phyloP scores from a whole-genome alignment of 2,113 vertebrate genomes.

The Aramus guarauna region DNA sequence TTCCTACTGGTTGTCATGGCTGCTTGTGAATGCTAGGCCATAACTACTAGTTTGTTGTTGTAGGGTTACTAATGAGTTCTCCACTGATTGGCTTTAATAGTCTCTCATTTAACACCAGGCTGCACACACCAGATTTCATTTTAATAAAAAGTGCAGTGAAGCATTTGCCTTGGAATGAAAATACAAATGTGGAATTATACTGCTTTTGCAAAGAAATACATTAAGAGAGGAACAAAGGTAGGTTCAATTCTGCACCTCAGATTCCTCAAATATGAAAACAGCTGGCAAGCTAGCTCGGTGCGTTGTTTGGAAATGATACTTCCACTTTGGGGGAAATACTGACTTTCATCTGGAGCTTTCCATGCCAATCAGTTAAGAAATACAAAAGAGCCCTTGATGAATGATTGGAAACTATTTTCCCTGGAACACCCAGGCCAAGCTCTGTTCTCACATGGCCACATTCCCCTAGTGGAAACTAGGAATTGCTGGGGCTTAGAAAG shows the following conservation, averaged over 20 bases:
- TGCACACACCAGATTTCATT: conserved; percentile 58
- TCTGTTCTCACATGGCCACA: not conserved
- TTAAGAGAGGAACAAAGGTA: not conserved
- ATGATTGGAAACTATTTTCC: not conserved
- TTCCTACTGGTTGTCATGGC: conserved; percentile 28
- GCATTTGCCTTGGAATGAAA: conserved; percentile 60
- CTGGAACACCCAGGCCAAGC: not conserved
- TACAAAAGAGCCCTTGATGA: not conserved
- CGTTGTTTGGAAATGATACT: not conserved
- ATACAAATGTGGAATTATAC: conserved; percentile 41
- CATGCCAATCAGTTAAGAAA: not conserved
- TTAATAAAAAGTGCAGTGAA: conserved; percentile 59
- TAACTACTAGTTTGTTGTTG: conserved; percentile 53
- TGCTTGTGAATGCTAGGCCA: conserved; percentile 46
- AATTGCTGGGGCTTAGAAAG: not conserved
- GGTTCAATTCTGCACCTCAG: not conserved
- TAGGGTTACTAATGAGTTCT: conserved; percentile 64
- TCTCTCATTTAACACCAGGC: conserved; percentile 58
- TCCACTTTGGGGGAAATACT: not conserved
- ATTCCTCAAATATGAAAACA: not conserved
- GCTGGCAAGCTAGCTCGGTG: not conserved
- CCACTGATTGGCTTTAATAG: conserved; percentile 63
- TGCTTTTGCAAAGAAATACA: conserved; percentile 32
- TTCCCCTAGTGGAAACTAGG: not conserved
- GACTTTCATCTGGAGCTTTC: not conserved